Evolutionary conservation across 2,888 invertebrate species (phyloP).

Genomic region (Thyatira batis): DNA sequence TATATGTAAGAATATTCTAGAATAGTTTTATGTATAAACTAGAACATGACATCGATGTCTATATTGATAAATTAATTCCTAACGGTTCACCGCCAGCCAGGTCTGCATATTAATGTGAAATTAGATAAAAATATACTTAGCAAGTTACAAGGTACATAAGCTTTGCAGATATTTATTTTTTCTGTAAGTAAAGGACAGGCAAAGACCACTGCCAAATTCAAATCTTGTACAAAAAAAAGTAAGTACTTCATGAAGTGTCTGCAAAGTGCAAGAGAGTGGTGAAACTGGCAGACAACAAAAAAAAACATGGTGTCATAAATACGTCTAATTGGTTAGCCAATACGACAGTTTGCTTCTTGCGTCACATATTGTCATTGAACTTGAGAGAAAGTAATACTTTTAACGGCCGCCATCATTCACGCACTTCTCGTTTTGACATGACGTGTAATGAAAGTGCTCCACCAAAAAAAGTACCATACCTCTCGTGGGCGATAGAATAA

Average conservation of each 20-base stretch:
- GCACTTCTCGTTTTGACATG: slow-evolving; percentile 30
- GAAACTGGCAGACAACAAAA: background rate
- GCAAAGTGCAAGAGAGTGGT: background rate
- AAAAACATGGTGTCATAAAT: slow-evolving; percentile 22
- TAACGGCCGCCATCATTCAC: slow-evolving; percentile 27
- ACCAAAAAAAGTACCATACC: slow-evolving; percentile 32
- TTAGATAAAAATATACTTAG: too few relatives aligned
- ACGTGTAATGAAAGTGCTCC: slow-evolving; percentile 42
- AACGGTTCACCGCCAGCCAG: too few relatives aligned
- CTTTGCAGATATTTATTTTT: too few relatives aligned
- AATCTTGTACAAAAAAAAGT: too few relatives aligned
- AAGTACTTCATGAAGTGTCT: background rate
- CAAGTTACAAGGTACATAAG: too few relatives aligned
- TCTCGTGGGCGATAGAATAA: background rate
- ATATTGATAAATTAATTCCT: too few relatives aligned
- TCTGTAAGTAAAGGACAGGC: too few relatives aligned
- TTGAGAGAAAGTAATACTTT: slow-evolving; percentile 47
- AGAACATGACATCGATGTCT: background rate
- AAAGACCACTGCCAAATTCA: too few relatives aligned
- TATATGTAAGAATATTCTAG: background rate
- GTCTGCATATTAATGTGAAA: too few relatives aligned
- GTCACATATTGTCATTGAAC: slow-evolving; percentile 43
- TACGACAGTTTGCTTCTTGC: background rate
- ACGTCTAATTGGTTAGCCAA: slow-evolving; percentile 3
- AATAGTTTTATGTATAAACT: background rate